Evolutionary conservation across 2,888 invertebrate species (phyloP).

Genomic region (Lithophane leautieri): DNA sequence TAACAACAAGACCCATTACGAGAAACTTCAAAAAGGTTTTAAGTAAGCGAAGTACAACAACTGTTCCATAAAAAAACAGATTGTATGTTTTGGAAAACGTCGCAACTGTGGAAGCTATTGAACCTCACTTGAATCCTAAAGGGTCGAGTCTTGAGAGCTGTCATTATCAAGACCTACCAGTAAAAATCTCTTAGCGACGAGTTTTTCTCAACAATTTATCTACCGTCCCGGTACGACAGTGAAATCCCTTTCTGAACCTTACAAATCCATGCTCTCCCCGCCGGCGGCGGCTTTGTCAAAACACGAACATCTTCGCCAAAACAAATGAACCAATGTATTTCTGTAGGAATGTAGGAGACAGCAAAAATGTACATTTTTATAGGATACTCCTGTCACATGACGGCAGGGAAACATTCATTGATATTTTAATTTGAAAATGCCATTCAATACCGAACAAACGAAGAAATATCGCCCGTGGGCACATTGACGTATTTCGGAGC

Average conservation of each 20-base stretch:
- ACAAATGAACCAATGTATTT: constrained; percentile 64
- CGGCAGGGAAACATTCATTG: constrained; percentile 44
- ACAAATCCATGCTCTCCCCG: constrained; percentile 72
- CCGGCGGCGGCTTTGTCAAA: constrained; percentile 70
- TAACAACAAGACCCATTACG: constrained; percentile 42
- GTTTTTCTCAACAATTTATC: constrained; percentile 77
- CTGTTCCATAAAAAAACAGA: constrained; percentile 57
- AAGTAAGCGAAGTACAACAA: constrained; percentile 62
- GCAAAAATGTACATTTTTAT: constrained; percentile 36
- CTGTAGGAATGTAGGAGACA: constrained; percentile 39
- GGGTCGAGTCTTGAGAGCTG: constrained; percentile 73
- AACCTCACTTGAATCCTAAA: constrained; percentile 71
- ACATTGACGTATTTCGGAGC: constrained; percentile 54
- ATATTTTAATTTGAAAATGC: constrained; percentile 64
- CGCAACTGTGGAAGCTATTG: constrained; percentile 64
- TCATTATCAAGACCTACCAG: constrained; percentile 78
- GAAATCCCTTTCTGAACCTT: constrained; percentile 76
- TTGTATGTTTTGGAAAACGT: constrained; percentile 64
- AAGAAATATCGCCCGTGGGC: constrained; percentile 36
- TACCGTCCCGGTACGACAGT: constrained; percentile 68
- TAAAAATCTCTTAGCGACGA: constrained; percentile 73
- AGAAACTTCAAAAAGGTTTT: constrained; percentile 53
- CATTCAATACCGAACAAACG: constrained; percentile 50
- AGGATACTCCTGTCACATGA: constrained; percentile 35
- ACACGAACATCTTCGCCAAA: constrained; percentile 69